Base-by-base conservation (phyloP, 2,888 invertebrate genomes). In the Ypsolopha sequella region DNA sequence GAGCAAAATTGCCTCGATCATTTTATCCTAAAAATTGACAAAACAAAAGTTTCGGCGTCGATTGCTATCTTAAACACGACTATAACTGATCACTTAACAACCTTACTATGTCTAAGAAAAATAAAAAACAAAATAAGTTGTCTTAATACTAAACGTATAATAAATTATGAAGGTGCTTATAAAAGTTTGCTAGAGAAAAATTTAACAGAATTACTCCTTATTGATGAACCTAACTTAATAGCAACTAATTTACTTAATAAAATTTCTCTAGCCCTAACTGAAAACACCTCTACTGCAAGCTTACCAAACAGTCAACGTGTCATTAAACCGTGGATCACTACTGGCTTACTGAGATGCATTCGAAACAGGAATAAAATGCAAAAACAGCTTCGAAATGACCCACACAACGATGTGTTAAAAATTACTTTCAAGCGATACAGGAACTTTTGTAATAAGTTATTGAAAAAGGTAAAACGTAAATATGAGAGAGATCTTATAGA, bases 391-490 rank as follows among this genome's bases (percentile, higher is more conserved):
- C 38, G 33, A 10, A 10, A 7, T 11, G 41, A 49, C 3, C 41
- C 38, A n/a, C 1, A 49, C n/a, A 33, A 49, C 11, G 34, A 49
- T 24, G n/a, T 39, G 14, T 39, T 14, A 24, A 11, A 41, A 49
- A 49, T 14, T n/a, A 49, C 38, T 10, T 39, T 39, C 24, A 49
- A 38, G 24, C 38, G 38, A 49, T 47, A 47, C 35, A 34, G 47
- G n/a, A 47, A 47, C 13, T 47, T 36, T 47, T 47, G 47, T 47
- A 47, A 47, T 13, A 47, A 47, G 34, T 11, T 47, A 36, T 6
- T 47, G n/a, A 47, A 47, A 13, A 47, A 36, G 8, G 8, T 35
- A 10, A 45, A 45, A 45, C 24, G 45, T 9, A 34, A 24, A 10
- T 45, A 45, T 45, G 45, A 45, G 7, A 45, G 45, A 33, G 33